Base-by-base conservation (phyloP, 2,888 invertebrate species). In the Eulithis prunata region DNA sequence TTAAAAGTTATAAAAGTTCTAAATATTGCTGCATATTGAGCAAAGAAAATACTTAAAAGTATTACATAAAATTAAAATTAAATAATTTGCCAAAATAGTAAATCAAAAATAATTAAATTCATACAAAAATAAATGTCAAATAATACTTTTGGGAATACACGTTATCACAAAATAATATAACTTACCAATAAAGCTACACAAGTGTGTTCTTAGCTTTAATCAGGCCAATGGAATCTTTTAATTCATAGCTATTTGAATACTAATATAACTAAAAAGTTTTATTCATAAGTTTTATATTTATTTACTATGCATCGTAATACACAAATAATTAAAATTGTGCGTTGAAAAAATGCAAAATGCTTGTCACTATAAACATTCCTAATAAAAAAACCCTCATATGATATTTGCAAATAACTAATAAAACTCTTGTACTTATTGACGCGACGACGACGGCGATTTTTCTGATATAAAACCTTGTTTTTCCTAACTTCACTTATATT, bases 121-220 rank as follows among this genome's bases (percentile, higher is more conserved):
- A 60, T 59, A 56, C 11, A 53, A 58, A 66, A 66, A 58, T 57
- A 71, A 64, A 71, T 69, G 66, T 60, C 69, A 67, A 68, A 69
- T 71, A 73, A 73, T 73, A 73, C 71, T 71, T 71, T 71, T 71
- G 68, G 55, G 66, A 68, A 66, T 52, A 51, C 57, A 62, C 59
- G 62, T 68, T 70, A 73, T 73, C 71, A 71, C 71, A 70, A 58
- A 62, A 59, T 49, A 66, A 49, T 62, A 21, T 49, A 49, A 62
- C 21, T 45, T 53, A 64, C 13, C 47, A 60, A 60, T 32, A 54
- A 65, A 62, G 62, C 43, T 54, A 52, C 58, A 43, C 46, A 53
- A 21, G 2, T 32, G 28, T 38, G 51, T 46, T 47, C n/a, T 45
- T n/a, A 38, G 11, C 13, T 43, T 12, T 21, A 57, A 7, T n/a